Conservation (phyloP, 2,113 vertebrate species). For the Sinocyclocheilus grahami region DNA sequence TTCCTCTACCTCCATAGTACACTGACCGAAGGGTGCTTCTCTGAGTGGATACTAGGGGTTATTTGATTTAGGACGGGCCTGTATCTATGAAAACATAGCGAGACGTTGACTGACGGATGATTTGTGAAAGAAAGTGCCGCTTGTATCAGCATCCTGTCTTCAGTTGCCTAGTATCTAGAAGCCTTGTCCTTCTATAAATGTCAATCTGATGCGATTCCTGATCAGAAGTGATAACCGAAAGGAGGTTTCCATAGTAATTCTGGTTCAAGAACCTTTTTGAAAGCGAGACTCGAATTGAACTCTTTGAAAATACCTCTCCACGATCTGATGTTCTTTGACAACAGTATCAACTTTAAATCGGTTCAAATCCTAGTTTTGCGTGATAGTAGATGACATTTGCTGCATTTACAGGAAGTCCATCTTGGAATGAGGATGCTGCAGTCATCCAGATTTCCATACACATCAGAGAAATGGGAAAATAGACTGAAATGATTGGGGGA, state of each 20-base stretch:
- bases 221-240: neutral
- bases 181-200: neutral
- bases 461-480: conserved; percentile 9
- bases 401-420: conserved; percentile 8
- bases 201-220: conserved; percentile 17
- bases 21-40: conserved; percentile 56
- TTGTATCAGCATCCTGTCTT: conserved; percentile 37
- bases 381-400: neutral
- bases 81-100: conserved; percentile 49
- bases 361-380: neutral
- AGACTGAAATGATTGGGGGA: neutral
- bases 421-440: conserved; percentile 5
- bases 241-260: neutral
- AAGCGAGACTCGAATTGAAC: neutral
- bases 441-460: neutral
- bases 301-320: conserved; percentile 6
- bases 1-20: conserved; percentile 65
- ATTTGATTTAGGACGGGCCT: conserved; percentile 39
- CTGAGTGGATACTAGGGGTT: conserved; percentile 26
- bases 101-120: conserved; percentile 71
- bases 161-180: neutral
- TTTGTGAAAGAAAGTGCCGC: too few species aligned
- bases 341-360: neutral
- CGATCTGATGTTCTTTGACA: neutral
- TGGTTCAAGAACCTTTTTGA: conserved; percentile 8